A percentile compares a stretch with the other conserved stretches of the same genome.
Evolutionary conservation across 2,797 vertebrate species (phyloP).

Genomic region (Anableps anableps): DNA sequence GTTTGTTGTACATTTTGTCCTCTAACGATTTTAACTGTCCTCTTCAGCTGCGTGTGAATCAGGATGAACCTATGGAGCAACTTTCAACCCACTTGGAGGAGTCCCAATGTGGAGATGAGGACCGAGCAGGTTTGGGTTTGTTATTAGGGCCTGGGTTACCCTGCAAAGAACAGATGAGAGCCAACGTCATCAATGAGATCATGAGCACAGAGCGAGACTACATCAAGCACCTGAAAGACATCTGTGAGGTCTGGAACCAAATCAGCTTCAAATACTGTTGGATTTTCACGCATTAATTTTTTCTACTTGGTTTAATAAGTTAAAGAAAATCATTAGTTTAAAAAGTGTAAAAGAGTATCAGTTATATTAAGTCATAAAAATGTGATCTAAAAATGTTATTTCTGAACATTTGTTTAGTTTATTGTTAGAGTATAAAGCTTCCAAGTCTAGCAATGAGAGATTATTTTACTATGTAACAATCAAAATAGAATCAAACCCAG

Average conservation of each 20-base stretch:
- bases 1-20: not conserved
- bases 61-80: slow-evolving; percentile 93
- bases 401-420: not conserved
- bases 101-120: slow-evolving; percentile 71
- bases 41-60: slow-evolving; percentile 90
- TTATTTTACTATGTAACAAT: not conserved
- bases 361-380: not conserved
- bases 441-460: not conserved
- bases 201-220: slow-evolving; percentile 96
- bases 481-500: not conserved
- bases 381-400: not conserved
- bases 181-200: slow-evolving; percentile 97
- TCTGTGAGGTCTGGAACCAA: slow-evolving; percentile 88
- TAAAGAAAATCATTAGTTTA: too few species aligned
- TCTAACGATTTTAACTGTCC: not conserved
- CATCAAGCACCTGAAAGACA: slow-evolving; percentile 96
- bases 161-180: slow-evolving; percentile 96
- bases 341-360: not conserved
- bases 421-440: not conserved
- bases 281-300: not conserved
- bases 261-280: not conserved
- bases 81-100: slow-evolving; percentile 82
- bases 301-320: not conserved
- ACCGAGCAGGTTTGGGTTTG: slow-evolving; percentile 63
- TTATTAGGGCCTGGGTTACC: slow-evolving; percentile 86